Percentiles rank a stretch among this genome's conserved stretches.
These are phyloP conservation scores for Tiliacea aurago DNA, from an alignment of 2,888 invertebrate genomes.

Conservation along the genomic window DNA sequence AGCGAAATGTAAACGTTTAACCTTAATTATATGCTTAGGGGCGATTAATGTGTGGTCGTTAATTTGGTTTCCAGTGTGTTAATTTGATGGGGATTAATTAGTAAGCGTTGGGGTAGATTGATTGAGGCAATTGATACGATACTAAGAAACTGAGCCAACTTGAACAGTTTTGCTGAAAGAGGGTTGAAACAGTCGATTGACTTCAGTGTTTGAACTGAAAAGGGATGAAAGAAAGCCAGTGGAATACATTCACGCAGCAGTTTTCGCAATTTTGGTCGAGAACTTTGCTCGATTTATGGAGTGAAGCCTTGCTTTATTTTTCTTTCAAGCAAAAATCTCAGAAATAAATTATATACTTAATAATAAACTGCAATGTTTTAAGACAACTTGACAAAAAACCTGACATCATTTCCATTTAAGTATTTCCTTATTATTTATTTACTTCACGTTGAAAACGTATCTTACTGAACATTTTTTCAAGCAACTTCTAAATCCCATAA, in stretches of 20 bases:
- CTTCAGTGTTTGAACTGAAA: conserved; percentile 31
- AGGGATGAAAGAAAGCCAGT: conserved; percentile 29
- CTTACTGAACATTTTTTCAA: not conserved
- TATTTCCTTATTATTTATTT: too few species aligned
- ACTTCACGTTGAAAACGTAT: not conserved
- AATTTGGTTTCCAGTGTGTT: conserved; percentile 48
- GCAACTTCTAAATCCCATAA: too few species aligned
- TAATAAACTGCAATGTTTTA: too few species aligned
- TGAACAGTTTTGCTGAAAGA: conserved; percentile 3
- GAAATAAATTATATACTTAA: too few species aligned
- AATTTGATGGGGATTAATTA: conserved; percentile 34
- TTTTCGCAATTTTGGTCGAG: conserved; percentile 30
- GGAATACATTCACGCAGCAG: conserved; percentile 10
- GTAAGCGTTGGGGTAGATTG: not conserved
- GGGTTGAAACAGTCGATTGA: conserved; percentile 11
- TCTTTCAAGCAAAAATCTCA: too few species aligned
- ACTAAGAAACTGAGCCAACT: conserved; percentile 5
- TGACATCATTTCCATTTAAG: too few species aligned
- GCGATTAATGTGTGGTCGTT: conserved; percentile 47
- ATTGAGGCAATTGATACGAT: conserved; percentile 21
- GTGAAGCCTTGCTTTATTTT: too few species aligned
- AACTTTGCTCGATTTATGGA: conserved; percentile 1
- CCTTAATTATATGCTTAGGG: conserved; percentile 52
- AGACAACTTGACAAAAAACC: too few species aligned
- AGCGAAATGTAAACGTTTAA: conserved; percentile 53